phyloP scores from a whole-genome alignment of 2,888 invertebrate species.

The Chrysina gloriosa region DNA sequence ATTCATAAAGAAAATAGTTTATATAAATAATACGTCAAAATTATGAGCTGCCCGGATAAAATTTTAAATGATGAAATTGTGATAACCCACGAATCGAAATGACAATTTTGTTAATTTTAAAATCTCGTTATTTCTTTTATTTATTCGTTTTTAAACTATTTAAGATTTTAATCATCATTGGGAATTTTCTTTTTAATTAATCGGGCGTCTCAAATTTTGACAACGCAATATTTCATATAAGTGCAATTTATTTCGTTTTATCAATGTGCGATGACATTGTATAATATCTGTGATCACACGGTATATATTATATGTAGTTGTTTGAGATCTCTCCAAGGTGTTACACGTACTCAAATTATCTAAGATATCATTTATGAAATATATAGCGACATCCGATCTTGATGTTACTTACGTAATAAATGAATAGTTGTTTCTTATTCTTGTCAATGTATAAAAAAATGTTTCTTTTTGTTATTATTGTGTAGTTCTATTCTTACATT shows the following conservation, averaged over 20 bases:
- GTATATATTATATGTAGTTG: conserved; percentile 57
- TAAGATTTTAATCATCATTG: neutral
- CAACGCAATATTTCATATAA: neutral
- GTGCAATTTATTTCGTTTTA: conserved; percentile 32
- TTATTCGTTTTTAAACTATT: too few relatives aligned
- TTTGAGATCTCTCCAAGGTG: conserved; percentile 56
- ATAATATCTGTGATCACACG: conserved; percentile 59
- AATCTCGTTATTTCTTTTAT: too few relatives aligned
- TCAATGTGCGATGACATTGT: conserved; percentile 37
- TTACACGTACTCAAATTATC: conserved; percentile 55
- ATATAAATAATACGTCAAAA: neutral
- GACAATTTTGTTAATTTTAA: neutral
- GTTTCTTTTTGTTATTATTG: conserved; percentile 45
- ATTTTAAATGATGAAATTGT: neutral
- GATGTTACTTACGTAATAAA: conserved; percentile 54
- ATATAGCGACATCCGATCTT: conserved; percentile 55
- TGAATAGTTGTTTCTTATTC: conserved; percentile 52
- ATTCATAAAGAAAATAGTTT: neutral
- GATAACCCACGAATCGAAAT: neutral
- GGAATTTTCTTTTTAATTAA: neutral
- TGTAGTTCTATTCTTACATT: conserved; percentile 53
- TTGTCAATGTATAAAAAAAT: conserved; percentile 46
- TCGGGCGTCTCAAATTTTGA: conserved; percentile 25
- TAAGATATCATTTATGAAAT: conserved; percentile 53
- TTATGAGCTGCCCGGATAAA: neutral